phyloP scores from a whole-genome alignment of 2,888 invertebrate species.

The Perithous albicinctus region DNA sequence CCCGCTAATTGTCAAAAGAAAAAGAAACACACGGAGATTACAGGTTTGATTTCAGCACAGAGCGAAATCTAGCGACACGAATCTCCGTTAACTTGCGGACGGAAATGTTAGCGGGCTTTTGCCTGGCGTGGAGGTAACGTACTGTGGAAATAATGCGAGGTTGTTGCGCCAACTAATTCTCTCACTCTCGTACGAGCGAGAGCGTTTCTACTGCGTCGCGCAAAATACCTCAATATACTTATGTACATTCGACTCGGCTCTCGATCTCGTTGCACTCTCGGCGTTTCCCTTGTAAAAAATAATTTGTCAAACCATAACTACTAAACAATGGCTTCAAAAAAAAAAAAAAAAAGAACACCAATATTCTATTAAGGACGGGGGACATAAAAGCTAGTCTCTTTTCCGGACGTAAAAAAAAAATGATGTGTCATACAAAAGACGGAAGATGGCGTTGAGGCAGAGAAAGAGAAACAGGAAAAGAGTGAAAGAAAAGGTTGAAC shows the following conservation, averaged over 20 bases:
- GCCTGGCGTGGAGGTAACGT: background rate
- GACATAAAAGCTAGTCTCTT: constrained; percentile 33
- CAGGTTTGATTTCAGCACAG: background rate
- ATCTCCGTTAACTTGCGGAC: background rate
- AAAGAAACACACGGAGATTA: no score
- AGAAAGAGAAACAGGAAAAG: constrained; percentile 6
- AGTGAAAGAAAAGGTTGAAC: no score
- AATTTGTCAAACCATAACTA: no score
- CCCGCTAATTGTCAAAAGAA: background rate
- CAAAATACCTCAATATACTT: background rate
- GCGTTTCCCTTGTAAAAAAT: constrained; percentile 18
- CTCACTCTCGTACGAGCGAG: constrained; percentile 5
- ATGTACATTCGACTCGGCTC: constrained; percentile 5
- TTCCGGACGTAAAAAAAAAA: constrained; percentile 63
- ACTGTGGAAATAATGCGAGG: constrained; percentile 41
- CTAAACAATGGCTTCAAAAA: constrained; percentile 6
- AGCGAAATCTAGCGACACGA: background rate
- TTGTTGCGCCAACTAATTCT: constrained; percentile 35
- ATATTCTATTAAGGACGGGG: constrained; percentile 17
- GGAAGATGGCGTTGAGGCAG: background rate
- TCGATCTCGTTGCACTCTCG: constrained; percentile 14
- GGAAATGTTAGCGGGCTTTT: background rate
- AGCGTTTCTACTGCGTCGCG: background rate
- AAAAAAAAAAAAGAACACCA: background rate
- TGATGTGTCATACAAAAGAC: constrained; percentile 16